Conservation (phyloP, 2,797 vertebrate species). For the Chiroxiphia lanceolata region DNA sequence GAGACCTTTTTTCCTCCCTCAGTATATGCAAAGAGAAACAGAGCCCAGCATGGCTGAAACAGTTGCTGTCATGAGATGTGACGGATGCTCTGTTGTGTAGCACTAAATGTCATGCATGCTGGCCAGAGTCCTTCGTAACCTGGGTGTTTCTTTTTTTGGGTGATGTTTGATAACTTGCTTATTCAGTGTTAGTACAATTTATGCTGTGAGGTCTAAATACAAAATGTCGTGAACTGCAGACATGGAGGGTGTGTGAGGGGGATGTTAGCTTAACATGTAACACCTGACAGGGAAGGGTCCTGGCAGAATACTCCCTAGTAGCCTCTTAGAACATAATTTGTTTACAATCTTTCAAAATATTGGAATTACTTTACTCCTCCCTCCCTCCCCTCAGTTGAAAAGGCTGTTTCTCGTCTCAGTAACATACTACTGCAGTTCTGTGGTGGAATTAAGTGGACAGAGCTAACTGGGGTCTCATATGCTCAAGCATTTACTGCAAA, state of each 20-base stretch:
- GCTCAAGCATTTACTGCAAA: not conserved
- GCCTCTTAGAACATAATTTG: not conserved
- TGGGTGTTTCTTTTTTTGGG: not conserved
- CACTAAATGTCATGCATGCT: not conserved
- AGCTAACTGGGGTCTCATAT: not conserved
- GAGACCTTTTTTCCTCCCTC: not conserved
- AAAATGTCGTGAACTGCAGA: not conserved
- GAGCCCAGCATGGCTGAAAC: not conserved
- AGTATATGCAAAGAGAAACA: not conserved
- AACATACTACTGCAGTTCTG: not conserved
- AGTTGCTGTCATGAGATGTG: not conserved
- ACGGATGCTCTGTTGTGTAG: not conserved
- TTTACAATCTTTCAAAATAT: not conserved
- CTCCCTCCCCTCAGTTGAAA: not conserved
- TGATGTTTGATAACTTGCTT: slow-evolving; percentile 3
- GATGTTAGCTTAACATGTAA: not conserved
- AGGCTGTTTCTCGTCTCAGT: not conserved
- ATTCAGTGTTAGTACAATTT: not conserved
- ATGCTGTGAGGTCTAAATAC: not conserved
- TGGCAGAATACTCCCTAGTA: not conserved
- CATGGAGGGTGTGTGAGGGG: not conserved
- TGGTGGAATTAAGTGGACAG: not conserved
- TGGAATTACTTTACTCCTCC: not conserved
- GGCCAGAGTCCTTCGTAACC: not conserved
- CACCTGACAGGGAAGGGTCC: slow-evolving; percentile 6